Conservation (phyloP, 2,888 invertebrate species). For the Acrocera orbiculus region DNA sequence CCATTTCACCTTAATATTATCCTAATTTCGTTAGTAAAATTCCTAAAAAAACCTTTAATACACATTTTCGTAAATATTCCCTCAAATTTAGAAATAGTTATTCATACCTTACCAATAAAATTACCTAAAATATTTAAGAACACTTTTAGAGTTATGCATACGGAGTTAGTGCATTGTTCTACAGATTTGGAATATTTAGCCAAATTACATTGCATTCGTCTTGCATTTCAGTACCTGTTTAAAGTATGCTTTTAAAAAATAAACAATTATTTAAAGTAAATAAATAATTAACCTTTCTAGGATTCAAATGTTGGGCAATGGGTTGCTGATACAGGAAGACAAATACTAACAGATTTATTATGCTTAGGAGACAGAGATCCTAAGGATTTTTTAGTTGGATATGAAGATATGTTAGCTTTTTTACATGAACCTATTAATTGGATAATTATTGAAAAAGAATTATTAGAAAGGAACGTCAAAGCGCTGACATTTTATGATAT, state of each 20-base stretch:
- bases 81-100: too few species aligned
- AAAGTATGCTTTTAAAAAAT: too few species aligned
- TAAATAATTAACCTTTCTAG: too few species aligned
- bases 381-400: slow-evolving; percentile 80
- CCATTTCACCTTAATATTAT: too few species aligned
- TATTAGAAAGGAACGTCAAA: slow-evolving; percentile 66
- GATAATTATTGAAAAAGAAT: slow-evolving; percentile 67
- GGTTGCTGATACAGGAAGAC: slow-evolving; percentile 76
- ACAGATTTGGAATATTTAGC: slow-evolving; percentile 89
- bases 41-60: too few species aligned
- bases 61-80: too few species aligned
- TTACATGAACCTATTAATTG: slow-evolving; percentile 54
- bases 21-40: too few species aligned
- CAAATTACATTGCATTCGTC: slow-evolving; percentile 83
- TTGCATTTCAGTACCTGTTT: slow-evolving; percentile 69
- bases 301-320: slow-evolving; percentile 52
- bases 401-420: slow-evolving; percentile 78
- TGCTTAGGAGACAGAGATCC: slow-evolving; percentile 88
- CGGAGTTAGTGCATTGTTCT: slow-evolving; percentile 72
- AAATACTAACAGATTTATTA: slow-evolving; percentile 73
- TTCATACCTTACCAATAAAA: too few species aligned
- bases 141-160: too few species aligned
- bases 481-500: slow-evolving; percentile 91
- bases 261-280: too few species aligned
- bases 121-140: too few species aligned